A percentile compares a stretch with the other conserved stretches of the same genome.
Evolutionary conservation across 2,797 vertebrate species (phyloP).

Genomic region (Cheirogaleus major): DNA sequence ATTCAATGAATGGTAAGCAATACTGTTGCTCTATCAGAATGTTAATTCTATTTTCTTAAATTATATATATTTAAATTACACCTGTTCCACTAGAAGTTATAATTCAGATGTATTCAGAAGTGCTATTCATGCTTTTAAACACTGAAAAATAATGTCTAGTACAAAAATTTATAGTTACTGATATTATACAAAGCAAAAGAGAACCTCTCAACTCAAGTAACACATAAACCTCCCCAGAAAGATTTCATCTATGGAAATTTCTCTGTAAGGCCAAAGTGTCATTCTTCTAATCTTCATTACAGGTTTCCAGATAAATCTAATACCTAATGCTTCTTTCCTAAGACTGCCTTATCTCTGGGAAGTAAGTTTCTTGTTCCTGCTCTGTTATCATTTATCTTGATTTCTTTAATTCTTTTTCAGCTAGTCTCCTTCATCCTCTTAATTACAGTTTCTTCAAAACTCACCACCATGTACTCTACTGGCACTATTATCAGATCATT

Average conservation of each 20-base stretch:
- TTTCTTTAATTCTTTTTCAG: constrained; percentile 73
- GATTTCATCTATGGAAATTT: neutral
- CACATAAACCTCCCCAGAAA: neutral
- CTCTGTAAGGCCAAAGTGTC: neutral
- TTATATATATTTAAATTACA: neutral
- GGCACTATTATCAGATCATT: constrained; percentile 77
- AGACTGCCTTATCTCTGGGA: constrained; percentile 29
- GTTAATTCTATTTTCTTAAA: neutral
- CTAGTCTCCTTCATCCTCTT: constrained; percentile 73
- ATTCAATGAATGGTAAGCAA: neutral
- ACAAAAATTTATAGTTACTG: neutral
- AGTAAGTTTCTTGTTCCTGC: constrained; percentile 60
- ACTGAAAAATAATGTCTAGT: neutral
- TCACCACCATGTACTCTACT: constrained; percentile 62
- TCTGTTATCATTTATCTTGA: constrained; percentile 73
- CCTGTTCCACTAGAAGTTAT: neutral
- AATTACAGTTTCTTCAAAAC: constrained; percentile 72
- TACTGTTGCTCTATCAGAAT: neutral
- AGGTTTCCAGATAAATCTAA: constrained; percentile 31
- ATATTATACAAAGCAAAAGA: neutral
- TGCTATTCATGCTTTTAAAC: neutral
- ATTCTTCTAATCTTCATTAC: constrained; percentile 15
- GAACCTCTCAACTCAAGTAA: neutral
- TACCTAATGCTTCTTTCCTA: constrained; percentile 23
- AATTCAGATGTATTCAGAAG: neutral